Evolutionary conservation across 2,888 invertebrate species (phyloP).

Genomic region (Perizoma flavofasciatum): DNA sequence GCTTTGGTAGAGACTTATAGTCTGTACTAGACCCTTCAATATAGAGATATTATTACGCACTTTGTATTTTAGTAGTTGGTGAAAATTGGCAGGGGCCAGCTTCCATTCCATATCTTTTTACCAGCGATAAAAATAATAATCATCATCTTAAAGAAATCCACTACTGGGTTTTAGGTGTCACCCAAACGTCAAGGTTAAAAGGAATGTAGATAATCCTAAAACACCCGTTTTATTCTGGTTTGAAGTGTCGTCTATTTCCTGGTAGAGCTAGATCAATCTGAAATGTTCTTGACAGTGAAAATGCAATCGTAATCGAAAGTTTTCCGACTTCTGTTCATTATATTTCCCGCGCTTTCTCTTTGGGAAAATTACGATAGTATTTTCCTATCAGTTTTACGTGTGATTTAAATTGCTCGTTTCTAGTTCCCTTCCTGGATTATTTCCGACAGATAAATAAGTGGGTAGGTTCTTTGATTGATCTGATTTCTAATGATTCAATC

Average conservation of each 20-base stretch:
- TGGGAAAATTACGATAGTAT: slow-evolving; percentile 25
- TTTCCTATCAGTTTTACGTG: slow-evolving; percentile 24
- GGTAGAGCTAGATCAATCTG: slow-evolving; percentile 6
- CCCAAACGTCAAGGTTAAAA: too few species aligned
- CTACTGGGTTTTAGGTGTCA: too few species aligned
- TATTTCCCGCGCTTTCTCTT: slow-evolving; percentile 29
- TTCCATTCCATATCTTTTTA: too few species aligned
- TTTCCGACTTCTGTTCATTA: slow-evolving; percentile 24
- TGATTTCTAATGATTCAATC: slow-evolving; percentile 7
- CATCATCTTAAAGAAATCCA: too few species aligned
- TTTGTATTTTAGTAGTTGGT: too few species aligned
- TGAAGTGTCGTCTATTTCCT: neutral
- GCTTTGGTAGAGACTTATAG: too few species aligned
- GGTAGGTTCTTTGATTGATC: slow-evolving; percentile 14
- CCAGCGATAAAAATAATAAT: too few species aligned
- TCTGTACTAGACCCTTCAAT: too few species aligned
- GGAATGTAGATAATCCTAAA: too few species aligned
- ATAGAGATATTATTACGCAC: too few species aligned
- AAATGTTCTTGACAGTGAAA: slow-evolving; percentile 18
- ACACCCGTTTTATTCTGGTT: too few species aligned
- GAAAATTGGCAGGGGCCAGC: too few species aligned
- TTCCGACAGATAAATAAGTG: slow-evolving; percentile 1
- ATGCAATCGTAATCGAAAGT: slow-evolving; percentile 20
- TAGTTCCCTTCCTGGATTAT: slow-evolving; percentile 23
- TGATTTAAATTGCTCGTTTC: slow-evolving; percentile 14